Conservation (phyloP, 2,888 invertebrate species). For the Sinohyriopsis cumingii region DNA sequence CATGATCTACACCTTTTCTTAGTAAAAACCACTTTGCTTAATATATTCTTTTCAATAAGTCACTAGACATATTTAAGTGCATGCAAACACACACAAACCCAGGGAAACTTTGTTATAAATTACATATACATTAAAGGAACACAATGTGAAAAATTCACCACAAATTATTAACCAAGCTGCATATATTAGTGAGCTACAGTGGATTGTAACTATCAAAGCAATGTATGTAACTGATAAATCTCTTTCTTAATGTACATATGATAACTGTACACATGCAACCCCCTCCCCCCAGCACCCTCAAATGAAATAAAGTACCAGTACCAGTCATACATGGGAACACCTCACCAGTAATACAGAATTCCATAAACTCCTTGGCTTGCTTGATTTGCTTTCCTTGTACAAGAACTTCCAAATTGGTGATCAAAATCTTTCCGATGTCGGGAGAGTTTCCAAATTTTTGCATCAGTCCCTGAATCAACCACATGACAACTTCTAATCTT, state of each 20-base stretch:
- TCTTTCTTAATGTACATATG: background rate
- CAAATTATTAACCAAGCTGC: too few species aligned
- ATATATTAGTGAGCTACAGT: background rate
- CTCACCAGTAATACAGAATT: constrained; percentile 61
- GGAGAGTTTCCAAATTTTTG: constrained; percentile 55
- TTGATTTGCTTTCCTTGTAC: constrained; percentile 36
- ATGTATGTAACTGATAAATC: background rate
- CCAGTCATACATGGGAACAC: background rate
- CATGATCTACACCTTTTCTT: too few species aligned
- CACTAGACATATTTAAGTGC: too few species aligned
- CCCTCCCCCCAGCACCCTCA: background rate
- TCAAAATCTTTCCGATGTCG: constrained; percentile 52
- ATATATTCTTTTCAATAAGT: too few species aligned
- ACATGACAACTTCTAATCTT: constrained; percentile 42
- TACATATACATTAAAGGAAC: too few species aligned
- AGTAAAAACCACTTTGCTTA: too few species aligned
- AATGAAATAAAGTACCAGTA: background rate
- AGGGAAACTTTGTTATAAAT: too few species aligned
- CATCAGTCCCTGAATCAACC: constrained; percentile 46
- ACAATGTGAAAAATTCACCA: too few species aligned
- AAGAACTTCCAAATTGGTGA: constrained; percentile 56
- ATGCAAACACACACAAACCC: too few species aligned
- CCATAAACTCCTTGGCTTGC: constrained; percentile 54
- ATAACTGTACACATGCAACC: background rate
- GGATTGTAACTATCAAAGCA: background rate